phyloP scores from a whole-genome alignment of 2,797 vertebrate species.

The Lutjanus argentimaculatus region DNA sequence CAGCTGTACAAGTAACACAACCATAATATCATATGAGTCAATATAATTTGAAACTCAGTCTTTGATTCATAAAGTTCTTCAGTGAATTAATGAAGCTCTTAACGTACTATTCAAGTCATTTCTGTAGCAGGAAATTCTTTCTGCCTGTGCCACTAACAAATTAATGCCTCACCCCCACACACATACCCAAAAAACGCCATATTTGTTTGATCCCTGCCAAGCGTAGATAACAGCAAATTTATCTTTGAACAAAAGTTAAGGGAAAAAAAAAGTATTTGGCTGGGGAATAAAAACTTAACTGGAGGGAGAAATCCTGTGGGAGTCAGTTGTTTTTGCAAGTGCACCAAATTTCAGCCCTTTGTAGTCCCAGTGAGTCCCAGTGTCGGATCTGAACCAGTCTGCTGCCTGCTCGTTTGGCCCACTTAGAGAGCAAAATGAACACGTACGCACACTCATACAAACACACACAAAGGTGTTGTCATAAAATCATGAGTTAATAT shows the following conservation, averaged over 20 bases:
- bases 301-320: slow-evolving; percentile 59
- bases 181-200: slow-evolving; percentile 3
- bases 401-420: slow-evolving; percentile 48
- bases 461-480: slow-evolving; percentile 12
- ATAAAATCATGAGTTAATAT: slow-evolving; percentile 7
- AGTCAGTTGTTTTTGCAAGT: slow-evolving; percentile 61
- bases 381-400: slow-evolving; percentile 55
- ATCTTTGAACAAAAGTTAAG: slow-evolving; percentile 61
- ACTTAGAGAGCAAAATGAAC: slow-evolving; percentile 48
- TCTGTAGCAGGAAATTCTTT: slow-evolving; percentile 42
- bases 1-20: neutral
- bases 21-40: neutral
- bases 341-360: slow-evolving; percentile 61
- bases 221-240: slow-evolving; percentile 55
- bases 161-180: slow-evolving; percentile 10
- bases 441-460: slow-evolving; percentile 16
- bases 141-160: slow-evolving; percentile 32
- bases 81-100: slow-evolving; percentile 30
- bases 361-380: slow-evolving; percentile 59
- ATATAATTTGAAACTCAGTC: neutral
- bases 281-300: slow-evolving; percentile 57
- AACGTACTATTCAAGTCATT: slow-evolving; percentile 9
- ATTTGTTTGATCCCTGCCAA: slow-evolving; percentile 60
- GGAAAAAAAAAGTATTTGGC: slow-evolving; percentile 39
- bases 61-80: slow-evolving; percentile 15